Conservation (phyloP, 2,113 vertebrate species). For the Struthidea cinerea region DNA sequence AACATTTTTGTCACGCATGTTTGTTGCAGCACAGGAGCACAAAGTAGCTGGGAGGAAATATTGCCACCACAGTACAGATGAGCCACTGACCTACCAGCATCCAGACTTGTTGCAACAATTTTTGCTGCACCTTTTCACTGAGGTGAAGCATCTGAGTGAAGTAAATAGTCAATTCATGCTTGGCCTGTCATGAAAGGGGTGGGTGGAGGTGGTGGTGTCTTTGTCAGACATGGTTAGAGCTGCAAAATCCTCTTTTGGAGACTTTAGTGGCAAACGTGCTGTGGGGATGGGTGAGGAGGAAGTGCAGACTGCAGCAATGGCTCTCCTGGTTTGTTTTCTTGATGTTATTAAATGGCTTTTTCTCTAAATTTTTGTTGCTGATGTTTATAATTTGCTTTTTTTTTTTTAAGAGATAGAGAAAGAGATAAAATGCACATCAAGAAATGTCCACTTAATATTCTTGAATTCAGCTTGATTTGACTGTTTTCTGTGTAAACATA, state of each 20-base stretch:
- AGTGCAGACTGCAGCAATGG: neutral
- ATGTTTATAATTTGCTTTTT: rapidly evolving
- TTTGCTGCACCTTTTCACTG: neutral
- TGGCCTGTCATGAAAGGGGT: neutral
- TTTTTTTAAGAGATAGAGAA: neutral
- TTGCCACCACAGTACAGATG: neutral
- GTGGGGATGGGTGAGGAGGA: neutral
- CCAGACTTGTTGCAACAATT: neutral
- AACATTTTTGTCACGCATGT: neutral
- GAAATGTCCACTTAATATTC: neutral
- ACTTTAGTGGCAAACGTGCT: neutral
- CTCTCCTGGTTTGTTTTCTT: neutral
- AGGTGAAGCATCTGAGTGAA: neutral
- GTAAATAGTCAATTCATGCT: neutral
- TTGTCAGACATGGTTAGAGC: neutral
- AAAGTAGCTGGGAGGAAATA: neutral
- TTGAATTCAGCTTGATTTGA: neutral
- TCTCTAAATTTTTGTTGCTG: neutral
- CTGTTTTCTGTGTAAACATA: neutral
- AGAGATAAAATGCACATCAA: neutral
- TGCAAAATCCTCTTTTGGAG: neutral
- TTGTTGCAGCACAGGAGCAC: neutral
- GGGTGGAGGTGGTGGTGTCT: neutral
- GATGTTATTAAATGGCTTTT: neutral
- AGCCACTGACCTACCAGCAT: neutral